Evolutionary conservation across 2,797 vertebrate genomes (phyloP).

Genomic region (Neoniphon sammara): DNA sequence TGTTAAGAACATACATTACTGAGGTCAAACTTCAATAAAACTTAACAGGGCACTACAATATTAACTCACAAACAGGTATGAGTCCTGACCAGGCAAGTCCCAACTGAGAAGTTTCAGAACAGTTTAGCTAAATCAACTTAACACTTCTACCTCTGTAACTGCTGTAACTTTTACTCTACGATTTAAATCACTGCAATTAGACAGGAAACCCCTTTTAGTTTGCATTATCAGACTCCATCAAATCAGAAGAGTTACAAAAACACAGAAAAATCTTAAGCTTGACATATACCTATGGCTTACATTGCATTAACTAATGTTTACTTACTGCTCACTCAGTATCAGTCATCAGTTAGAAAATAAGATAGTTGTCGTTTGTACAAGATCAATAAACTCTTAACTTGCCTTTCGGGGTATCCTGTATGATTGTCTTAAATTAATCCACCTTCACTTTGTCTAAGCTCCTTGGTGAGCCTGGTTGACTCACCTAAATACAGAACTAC

Average conservation of each 20-base stretch:
- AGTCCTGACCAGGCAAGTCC: too few species aligned
- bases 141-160: too few species aligned
- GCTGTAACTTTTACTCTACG: too few species aligned
- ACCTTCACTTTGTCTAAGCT: not conserved
- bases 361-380: not conserved
- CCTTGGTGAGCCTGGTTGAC: not conserved
- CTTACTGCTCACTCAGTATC: too few species aligned
- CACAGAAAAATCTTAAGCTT: not conserved
- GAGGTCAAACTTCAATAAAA: not conserved
- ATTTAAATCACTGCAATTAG: too few species aligned
- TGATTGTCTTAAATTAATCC: not conserved
- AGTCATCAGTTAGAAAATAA: not conserved
- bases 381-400: not conserved
- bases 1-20: not conserved
- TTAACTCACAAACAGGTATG: not conserved
- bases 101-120: not conserved
- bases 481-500: conserved; percentile 6
- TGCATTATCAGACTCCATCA: too few species aligned
- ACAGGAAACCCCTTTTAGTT: too few species aligned
- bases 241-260: not conserved
- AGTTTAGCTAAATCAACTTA: not conserved
- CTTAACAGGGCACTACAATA: not conserved
- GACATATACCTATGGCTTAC: not conserved
- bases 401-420: conserved; percentile 27
- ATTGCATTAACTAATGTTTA: too few species aligned